Evolutionary conservation across 2,888 invertebrate species (phyloP), one percentile per base, ranked within the genome.

Genomic region (Drosophila fulvimacula): DNA sequence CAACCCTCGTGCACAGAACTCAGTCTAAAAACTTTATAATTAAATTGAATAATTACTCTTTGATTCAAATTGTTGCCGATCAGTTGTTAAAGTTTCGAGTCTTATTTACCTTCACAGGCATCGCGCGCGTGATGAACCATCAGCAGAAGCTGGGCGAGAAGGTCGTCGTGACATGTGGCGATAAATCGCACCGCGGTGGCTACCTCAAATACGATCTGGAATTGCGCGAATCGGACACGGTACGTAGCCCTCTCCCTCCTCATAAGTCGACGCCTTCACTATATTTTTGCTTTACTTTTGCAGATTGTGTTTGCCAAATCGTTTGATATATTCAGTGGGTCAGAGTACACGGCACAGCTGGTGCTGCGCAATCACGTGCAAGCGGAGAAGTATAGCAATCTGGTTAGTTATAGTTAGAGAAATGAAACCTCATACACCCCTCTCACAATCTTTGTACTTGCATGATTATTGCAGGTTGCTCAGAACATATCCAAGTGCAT

Each of bases 151-250:
- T 88, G 78, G 91, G 91, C 73, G 92, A 92, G 81, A 92, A 92
- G 89, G 85, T 92, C 57, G 80, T 84, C 61, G 87, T 93, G 68
- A 90, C 88, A 61, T 92, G 90, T 79, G 92, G 93, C 55, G 91
- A 91, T 76, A 89, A 85, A 71, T 58, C 64, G 38, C 79, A 80
- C 51, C 81, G 81, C 65, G 88, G 90, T 30, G 91, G 90, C 64
- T 90, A 85, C 78, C 81, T 93, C 56, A 92, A 91, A 77, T 92
- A 92, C 81, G 92, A 93, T 81, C 69, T 93, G 67, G 93, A 93
- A 90, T 79, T 93, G 80, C 92, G 93, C 65, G 92, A 92, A 79
- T 91, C 92, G 71, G 92, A 93, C 90, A 88, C 89, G 91, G 92
- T 92, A 49, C 0, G 73, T 66, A 39, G 30, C 52, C 27, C 3